Evolutionary conservation across 2,888 invertebrate genomes (phyloP), one percentile per base, ranked within the genome.

Genomic region (Melieria picta): DNA sequence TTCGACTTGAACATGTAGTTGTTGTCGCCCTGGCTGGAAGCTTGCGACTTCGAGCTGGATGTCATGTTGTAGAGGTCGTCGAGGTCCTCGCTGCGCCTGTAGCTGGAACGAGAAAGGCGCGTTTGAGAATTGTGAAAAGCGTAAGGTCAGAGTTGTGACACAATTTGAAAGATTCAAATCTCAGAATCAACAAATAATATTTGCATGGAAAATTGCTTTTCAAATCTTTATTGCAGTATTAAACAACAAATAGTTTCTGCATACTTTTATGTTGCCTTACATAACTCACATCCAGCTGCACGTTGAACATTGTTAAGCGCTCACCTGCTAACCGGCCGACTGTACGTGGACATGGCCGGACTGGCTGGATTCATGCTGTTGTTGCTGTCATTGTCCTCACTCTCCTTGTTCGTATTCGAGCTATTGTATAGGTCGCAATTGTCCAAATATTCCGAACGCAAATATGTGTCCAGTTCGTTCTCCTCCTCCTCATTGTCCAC

Each of bases 381-480:
- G 75, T 82, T 84, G 71, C 82, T 84, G 48, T 84, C 84, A 45
- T 82, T 84, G 70, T 86, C 82, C 60, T 86, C 82, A 61, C 69
- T 78, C 45, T 88, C 88, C 75, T 80, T 82, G 46, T 86, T 87
- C 73, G 88, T 87, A 69, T 88, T 88, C 63, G 75, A 77, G 48
- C 79, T 81, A 72, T 82, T 83, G 78, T 89, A 89, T 57, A 90
- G 82, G 81, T 90, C 88, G 45, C 89, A 89, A 71, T 89, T 89
- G 77, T 89, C 89, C 66, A 93, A 89, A 81, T 92, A 92, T 82
- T 93, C 93, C 11, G 92, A 92, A 79, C 92, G 92, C 77, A 93
- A 89, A 87, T 93, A 93, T 1, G 93, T 92, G 72, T 93, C 93
- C 78, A 93, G 86, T 80, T 91, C 92, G 76, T 91, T 90, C 78